Evolutionary conservation across 2,888 invertebrate genomes (phyloP).

Genomic region (Cephonodes hylas): DNA sequence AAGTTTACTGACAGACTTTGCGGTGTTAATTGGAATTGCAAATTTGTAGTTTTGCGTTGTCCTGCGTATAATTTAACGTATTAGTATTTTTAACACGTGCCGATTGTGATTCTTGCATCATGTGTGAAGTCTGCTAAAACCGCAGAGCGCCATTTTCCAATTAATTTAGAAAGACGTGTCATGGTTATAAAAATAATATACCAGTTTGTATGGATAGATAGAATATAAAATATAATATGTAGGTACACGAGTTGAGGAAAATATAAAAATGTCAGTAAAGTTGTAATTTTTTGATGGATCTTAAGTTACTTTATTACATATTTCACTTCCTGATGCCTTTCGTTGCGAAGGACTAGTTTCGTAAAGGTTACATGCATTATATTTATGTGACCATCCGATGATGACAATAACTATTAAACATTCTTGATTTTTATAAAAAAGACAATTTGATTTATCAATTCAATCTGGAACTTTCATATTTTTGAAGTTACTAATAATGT

Average conservation of each 20-base stretch:
- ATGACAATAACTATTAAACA: too few relatives aligned
- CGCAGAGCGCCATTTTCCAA: conserved; percentile 23
- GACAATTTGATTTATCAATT: too few relatives aligned
- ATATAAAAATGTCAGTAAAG: background rate
- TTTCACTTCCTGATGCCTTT: background rate
- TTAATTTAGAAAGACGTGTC: conserved; percentile 5
- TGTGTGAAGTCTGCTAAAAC: conserved; percentile 17
- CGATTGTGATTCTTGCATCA: background rate
- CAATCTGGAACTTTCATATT: background rate
- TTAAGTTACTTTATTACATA: background rate
- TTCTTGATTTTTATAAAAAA: too few relatives aligned
- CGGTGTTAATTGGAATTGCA: conserved; percentile 20
- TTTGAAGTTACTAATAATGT: background rate
- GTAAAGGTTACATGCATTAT: background rate
- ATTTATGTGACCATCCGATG: background rate
- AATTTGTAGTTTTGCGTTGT: conserved; percentile 14
- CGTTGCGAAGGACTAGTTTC: background rate
- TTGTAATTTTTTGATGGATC: background rate
- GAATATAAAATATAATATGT: background rate
- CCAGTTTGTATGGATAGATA: background rate
- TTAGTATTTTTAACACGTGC: conserved; percentile 26
- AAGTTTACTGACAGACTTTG: background rate
- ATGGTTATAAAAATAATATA: background rate
- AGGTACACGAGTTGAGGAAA: background rate
- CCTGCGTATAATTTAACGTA: conserved; percentile 14